A percentile compares a stretch with the other conserved stretches of the same genome.
phyloP scores from a whole-genome alignment of 2,797 vertebrate genomes.

The Pseudomugil gertrudae region DNA sequence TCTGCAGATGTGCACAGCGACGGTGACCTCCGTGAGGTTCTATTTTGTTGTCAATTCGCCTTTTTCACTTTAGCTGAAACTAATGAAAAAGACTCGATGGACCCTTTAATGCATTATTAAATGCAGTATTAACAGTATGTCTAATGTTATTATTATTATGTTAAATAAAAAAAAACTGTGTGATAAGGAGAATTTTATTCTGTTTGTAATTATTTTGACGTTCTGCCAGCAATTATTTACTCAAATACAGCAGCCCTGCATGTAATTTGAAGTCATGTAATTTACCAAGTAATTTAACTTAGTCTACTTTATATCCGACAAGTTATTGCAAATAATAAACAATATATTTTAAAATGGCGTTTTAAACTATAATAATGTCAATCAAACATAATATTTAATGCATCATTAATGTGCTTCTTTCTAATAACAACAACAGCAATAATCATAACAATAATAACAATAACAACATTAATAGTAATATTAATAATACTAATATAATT shows the following conservation, averaged over 20 bases:
- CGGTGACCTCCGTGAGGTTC: not conserved
- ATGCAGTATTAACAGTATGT: not conserved
- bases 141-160: not conserved
- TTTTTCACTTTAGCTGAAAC: not conserved
- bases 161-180: not conserved
- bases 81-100: not conserved
- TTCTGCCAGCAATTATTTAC: not conserved
- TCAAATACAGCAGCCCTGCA: not conserved
- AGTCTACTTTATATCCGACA: not conserved
- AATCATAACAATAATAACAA: too few species aligned
- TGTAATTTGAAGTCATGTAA: too few species aligned
- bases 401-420: not conserved
- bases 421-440: not conserved
- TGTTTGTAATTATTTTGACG: not conserved
- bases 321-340: not conserved
- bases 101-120: not conserved
- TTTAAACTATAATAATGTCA: not conserved
- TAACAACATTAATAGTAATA: too few species aligned
- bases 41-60: constrained; percentile 3
- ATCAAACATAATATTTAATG: not conserved
- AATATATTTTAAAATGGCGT: not conserved
- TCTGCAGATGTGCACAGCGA: not conserved
- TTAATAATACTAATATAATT: too few species aligned
- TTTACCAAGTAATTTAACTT: too few species aligned
- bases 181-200: not conserved